Percentiles rank a stretch among this genome's conserved stretches.
Conservation (phyloP, 2,113 vertebrate species). For the Tricholaema leucomelas region DNA sequence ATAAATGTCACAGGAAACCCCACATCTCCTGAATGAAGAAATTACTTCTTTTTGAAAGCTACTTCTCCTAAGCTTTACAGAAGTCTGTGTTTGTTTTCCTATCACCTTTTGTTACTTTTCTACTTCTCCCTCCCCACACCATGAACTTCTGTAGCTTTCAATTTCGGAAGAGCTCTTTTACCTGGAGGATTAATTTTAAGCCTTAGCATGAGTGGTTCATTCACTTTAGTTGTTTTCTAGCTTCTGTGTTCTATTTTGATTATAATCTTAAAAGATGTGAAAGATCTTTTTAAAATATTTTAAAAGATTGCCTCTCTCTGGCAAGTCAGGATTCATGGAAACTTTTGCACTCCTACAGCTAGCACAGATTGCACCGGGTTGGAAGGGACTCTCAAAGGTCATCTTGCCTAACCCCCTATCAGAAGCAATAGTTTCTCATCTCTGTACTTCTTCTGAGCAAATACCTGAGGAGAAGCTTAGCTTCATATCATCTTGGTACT, state of each 20-base stretch:
- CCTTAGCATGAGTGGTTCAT: neutral
- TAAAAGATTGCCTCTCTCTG: neutral
- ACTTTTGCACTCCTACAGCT: neutral
- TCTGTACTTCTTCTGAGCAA: neutral
- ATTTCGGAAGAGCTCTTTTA: neutral
- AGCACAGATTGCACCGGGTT: too few relatives aligned
- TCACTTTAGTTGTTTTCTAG: neutral
- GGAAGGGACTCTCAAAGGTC: too few relatives aligned
- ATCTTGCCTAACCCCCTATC: neutral
- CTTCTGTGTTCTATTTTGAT: neutral
- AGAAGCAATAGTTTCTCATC: neutral
- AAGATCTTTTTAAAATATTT: too few relatives aligned
- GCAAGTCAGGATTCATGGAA: neutral
- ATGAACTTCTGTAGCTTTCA: neutral
- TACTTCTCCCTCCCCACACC: neutral
- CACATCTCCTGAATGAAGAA: neutral
- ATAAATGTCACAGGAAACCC: neutral
- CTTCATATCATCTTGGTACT: neutral
- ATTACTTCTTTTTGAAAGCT: neutral
- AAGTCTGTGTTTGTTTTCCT: neutral
- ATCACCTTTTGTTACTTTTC: neutral
- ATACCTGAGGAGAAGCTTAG: neutral
- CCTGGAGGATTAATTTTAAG: neutral
- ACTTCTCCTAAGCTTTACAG: neutral
- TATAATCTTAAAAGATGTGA: neutral